Percentiles rank a stretch among this genome's conserved stretches.
Evolutionary conservation across 2,797 vertebrate species (phyloP).

Genomic region (Masticophis lateralis): DNA sequence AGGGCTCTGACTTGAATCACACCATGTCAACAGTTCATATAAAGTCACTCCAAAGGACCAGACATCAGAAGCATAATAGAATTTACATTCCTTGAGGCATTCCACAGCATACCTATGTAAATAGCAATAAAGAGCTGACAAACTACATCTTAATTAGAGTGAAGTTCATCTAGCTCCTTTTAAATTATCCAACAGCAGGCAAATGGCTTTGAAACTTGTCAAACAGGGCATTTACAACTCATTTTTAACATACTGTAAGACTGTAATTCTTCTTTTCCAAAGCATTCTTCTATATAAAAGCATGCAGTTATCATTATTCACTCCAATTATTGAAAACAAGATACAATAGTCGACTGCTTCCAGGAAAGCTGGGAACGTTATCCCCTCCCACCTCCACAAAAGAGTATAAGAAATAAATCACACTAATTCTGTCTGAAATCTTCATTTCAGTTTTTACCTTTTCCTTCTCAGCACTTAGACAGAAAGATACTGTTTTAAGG

Average conservation of each 20-base stretch:
- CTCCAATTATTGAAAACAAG: neutral
- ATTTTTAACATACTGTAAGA: neutral
- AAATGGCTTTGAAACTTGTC: neutral
- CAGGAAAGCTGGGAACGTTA: neutral
- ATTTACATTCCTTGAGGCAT: constrained; percentile 89
- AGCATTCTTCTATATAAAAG: neutral
- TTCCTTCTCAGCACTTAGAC: neutral
- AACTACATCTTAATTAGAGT: neutral
- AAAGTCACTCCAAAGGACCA: constrained; percentile 94
- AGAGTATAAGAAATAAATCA: neutral
- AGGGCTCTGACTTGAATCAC: constrained; percentile 80
- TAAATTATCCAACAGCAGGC: neutral
- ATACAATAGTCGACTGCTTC: neutral
- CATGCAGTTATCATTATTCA: neutral
- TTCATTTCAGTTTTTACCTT: neutral
- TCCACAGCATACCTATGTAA: constrained; percentile 88
- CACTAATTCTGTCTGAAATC: neutral
- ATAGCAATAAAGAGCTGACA: neutral
- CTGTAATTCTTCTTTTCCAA: neutral
- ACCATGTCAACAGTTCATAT: constrained; percentile 89
- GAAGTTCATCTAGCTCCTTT: neutral
- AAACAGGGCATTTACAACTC: neutral
- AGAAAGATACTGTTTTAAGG: neutral
- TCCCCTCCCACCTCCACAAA: neutral
- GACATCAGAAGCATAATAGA: constrained; percentile 88